phyloP scores from a whole-genome alignment of 2,888 invertebrate genomes.

The Seladonia tumulorum region DNA sequence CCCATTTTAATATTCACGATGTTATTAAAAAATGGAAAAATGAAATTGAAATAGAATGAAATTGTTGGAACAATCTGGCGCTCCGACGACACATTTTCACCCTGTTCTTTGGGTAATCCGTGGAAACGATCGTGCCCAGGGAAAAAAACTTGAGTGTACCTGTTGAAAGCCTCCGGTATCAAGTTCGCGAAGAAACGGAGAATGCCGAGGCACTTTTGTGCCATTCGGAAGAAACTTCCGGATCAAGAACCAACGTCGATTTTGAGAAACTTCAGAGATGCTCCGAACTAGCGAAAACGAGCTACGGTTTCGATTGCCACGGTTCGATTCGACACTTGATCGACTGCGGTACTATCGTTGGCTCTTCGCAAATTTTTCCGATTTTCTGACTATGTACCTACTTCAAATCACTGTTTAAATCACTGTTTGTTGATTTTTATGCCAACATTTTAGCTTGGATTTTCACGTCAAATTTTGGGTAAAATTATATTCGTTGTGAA shows the following conservation, averaged over 20 bases:
- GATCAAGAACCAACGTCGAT: conserved; percentile 35
- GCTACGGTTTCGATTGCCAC: conserved; percentile 9
- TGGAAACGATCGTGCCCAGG: conserved; percentile 29
- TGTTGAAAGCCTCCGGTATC: conserved; percentile 50
- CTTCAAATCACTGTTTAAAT: too few species aligned
- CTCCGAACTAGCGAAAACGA: conserved; percentile 32
- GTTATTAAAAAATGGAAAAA: neutral
- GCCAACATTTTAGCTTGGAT: neutral
- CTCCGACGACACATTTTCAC: neutral
- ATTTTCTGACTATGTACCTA: neutral
- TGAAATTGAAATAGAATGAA: neutral
- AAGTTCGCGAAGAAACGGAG: conserved; percentile 15
- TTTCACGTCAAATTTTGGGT: neutral
- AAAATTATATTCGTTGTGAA: neutral
- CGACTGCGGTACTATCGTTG: conserved; percentile 2
- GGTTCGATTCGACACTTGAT: conserved; percentile 6
- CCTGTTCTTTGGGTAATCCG: conserved; percentile 24
- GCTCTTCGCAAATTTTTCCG: conserved; percentile 1
- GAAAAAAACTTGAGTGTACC: conserved; percentile 40
- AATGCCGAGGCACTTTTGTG: conserved; percentile 21
- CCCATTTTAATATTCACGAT: neutral
- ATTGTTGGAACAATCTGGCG: neutral
- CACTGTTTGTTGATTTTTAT: neutral
- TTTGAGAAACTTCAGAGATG: conserved; percentile 22
- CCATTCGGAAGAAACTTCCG: conserved; percentile 32